Base-by-base conservation (phyloP, 37 sponge, comb jelly and placozoan species). In the Amphimedon queenslandica region DNA sequence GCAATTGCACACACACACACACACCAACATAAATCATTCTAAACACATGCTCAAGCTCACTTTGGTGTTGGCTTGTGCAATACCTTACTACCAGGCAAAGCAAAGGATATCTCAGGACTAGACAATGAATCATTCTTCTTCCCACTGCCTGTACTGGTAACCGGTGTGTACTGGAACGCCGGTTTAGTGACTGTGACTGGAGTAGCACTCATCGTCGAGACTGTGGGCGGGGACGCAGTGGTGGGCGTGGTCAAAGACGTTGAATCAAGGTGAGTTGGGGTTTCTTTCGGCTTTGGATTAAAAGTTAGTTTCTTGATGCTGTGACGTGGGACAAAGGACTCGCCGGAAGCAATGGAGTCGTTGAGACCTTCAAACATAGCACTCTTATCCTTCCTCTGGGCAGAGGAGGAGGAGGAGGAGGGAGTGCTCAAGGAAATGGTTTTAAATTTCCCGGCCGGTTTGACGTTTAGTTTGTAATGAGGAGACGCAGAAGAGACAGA, bases 231-330 rank as follows among this genome's bases (percentile, higher is more conserved):
- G 2, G 41, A 24, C 36, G n/a, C n/a, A 40, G 51, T 28, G 8
- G 16, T 20, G 24, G 32, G 6, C 2, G 47, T 3, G 33, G 67
- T 10, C 5, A 37, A 4, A 4, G 42, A 11, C n/a, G 71, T 70
- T 4, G 71, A 43, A n/a, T 60, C 61, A 60, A 25, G 61, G 28
- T 6, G 61, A 60, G 21, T 6, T 25, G 61, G 27, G 21, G 27
- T 25, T 47, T 82, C 79, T 39, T 66, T 67, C 40, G 69, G 55
- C 47, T 71, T 80, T 0, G 89, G 73, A 47, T 70, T 84, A 47
- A 92, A 79, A 57, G 68, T 67, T 3, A 92, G 79, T 29, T 64
- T 87, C 71, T 92, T 92, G 36, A 92, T 42, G 40, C 85, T 92
- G 31, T 70, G 69, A 0, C 93, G 71, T 27, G 93, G 93, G 18